These are phyloP conservation scores for Zygothrica quintamaculata DNA, from an alignment of 2,888 invertebrate species.

Conservation along the genomic window DNA sequence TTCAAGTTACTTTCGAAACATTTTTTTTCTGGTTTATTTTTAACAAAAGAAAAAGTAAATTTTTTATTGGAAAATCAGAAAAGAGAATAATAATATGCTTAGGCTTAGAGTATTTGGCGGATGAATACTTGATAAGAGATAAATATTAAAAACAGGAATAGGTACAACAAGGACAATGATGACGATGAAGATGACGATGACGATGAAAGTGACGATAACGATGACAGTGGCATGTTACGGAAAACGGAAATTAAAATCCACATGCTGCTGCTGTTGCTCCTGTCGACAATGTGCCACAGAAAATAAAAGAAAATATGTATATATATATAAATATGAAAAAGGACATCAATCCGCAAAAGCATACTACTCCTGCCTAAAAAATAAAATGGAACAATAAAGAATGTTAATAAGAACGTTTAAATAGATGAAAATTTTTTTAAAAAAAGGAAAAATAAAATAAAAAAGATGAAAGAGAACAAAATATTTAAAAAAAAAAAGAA, in stretches of 20 bases:
- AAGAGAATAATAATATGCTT: too few relatives aligned
- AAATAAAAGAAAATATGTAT: conserved; percentile 2
- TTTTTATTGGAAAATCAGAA: too few relatives aligned
- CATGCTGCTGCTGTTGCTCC: conserved; percentile 42
- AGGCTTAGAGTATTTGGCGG: too few relatives aligned
- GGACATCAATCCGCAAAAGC: conserved; percentile 29
- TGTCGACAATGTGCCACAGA: conserved; percentile 42
- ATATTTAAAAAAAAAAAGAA: conserved; percentile 34
- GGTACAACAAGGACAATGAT: conserved; percentile 8
- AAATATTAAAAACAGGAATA: too few relatives aligned
- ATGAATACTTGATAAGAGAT: too few relatives aligned
- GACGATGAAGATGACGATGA: conserved; percentile 11
- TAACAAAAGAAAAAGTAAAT: too few relatives aligned
- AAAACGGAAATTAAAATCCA: conserved; percentile 73
- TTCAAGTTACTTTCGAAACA: too few relatives aligned
- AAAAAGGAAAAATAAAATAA: conserved; percentile 8
- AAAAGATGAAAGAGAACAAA: conserved; percentile 16
- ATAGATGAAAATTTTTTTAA: conserved; percentile 21
- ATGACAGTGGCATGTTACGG: conserved; percentile 63
- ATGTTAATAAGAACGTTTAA: conserved; percentile 32
- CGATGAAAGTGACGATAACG: conserved; percentile 49
- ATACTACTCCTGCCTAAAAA: neutral
- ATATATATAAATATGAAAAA: neutral
- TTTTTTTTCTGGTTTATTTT: too few relatives aligned
- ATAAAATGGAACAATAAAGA: conserved; percentile 30